Evolutionary conservation across 2,888 invertebrate species (phyloP).

Genomic region (Scelioninae gen. 2): DNA sequence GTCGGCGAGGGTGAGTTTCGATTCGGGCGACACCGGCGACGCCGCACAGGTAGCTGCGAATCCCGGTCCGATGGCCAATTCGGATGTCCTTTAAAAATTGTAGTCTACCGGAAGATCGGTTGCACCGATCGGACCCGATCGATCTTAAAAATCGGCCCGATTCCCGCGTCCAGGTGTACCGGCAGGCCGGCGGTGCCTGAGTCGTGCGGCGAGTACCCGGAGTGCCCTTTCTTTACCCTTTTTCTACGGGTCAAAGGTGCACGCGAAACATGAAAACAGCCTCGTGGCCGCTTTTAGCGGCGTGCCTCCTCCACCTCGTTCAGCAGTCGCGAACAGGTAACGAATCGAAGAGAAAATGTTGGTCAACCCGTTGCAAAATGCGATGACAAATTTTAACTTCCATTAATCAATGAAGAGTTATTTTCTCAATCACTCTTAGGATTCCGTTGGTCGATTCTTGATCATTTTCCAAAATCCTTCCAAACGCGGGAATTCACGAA

Average conservation of each 20-base stretch:
- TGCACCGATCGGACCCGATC: background rate
- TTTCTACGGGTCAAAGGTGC: constrained; percentile 21
- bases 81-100: background rate
- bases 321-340: constrained; percentile 28
- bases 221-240: background rate
- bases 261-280: constrained; percentile 27
- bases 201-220: constrained; percentile 7
- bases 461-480: too few relatives aligned
- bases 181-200: constrained; percentile 31
- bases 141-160: constrained; percentile 6
- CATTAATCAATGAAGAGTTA: too few relatives aligned
- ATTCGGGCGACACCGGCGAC: constrained; percentile 17
- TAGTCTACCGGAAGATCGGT: too few relatives aligned
- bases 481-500: too few relatives aligned
- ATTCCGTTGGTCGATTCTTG: too few relatives aligned
- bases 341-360: too few relatives aligned
- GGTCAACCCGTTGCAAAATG: too few relatives aligned
- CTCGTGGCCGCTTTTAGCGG: constrained; percentile 27
- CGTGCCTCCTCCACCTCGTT: constrained; percentile 19
- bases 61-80: constrained; percentile 8
- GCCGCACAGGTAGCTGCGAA: constrained; percentile 26
- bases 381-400: too few relatives aligned
- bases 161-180: constrained; percentile 3
- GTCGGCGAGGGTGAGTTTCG: constrained; percentile 22
- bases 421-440: too few relatives aligned